Evolutionary conservation across 2,888 invertebrate species (phyloP), one percentile per base, ranked within the genome.

Genomic region (Leptodirus hochenwartii): DNA sequence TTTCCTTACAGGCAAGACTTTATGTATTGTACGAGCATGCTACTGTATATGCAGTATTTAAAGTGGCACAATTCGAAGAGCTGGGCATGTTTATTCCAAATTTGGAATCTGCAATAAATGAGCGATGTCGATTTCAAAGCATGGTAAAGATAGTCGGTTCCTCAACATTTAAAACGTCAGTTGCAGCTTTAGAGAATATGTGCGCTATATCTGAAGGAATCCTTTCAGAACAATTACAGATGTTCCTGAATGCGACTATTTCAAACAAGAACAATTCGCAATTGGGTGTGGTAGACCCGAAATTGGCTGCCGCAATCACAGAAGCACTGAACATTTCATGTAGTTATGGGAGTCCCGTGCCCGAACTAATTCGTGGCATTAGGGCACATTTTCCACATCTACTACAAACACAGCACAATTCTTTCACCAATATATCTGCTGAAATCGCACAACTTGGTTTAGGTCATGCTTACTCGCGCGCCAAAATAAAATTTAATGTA

Each of bases 401-500:
- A 30, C 72, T 87, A 28, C n/a, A n/a, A n/a, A n/a, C n/a, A n/a
- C n/a, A n/a, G n/a, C n/a, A n/a, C n/a, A 85, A 85, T 51, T 82
- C 81, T 4, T 70, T 96, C 31, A 85, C 85, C 0, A 60, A 68
- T 44, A 69, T 69, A 57, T 79, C 67, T 47, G 78, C 84, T 43
- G 72, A 73, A 10, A 74, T 90, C 31, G 93, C 98, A 2, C 93
- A 96, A 51, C 68, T 98, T 1, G 96, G 96, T 49, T 67, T 99
- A 12, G 96, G 95, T 1, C 98, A 99, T 60, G 87, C 91, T 27
- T 99, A 98, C 59, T 96, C 96, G 0, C 65, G 98, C 41, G 82
- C 88, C 16, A 85, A 96, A 50, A 95, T 99, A 31, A 98, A 99
- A 66, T 99, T 99, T 62, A 98, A 99, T 48, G 95, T 98, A 0